phyloP scores from a whole-genome alignment of 1,140 invertebrate species.

The Drosophila willistoni region DNA sequence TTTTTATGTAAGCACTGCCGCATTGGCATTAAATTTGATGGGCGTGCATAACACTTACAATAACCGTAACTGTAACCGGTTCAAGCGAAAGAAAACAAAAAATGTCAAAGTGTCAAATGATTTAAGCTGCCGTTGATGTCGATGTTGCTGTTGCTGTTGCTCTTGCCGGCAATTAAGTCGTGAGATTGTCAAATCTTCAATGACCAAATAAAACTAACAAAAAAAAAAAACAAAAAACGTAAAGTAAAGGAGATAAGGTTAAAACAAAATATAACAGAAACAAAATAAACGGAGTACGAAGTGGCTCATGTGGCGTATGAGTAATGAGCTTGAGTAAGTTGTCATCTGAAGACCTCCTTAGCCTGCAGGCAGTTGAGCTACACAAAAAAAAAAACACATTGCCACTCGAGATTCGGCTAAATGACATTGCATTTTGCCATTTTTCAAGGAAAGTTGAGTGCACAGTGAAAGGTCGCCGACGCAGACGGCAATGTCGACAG shows the following conservation, averaged over 20 bases:
- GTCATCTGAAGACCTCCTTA: constrained; percentile 8
- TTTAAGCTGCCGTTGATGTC: constrained; percentile 43
- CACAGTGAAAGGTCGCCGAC: constrained; percentile 36
- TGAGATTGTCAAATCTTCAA: constrained; percentile 42
- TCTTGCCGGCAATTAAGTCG: constrained; percentile 53
- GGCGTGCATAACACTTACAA: constrained; percentile 46
- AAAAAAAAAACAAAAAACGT: constrained; percentile 40
- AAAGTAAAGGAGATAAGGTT: constrained; percentile 36
- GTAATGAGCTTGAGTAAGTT: constrained; percentile 21
- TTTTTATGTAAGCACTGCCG: constrained; percentile 69
- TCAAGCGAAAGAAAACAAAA: constrained; percentile 39
- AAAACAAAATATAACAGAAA: constrained; percentile 16
- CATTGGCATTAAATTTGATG: constrained; percentile 56
- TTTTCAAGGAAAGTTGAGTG: constrained; percentile 22
- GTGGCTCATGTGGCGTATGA: constrained; percentile 34
- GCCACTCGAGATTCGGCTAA: constrained; percentile 5
- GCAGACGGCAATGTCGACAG: constrained; percentile 1
- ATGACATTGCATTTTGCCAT: constrained; percentile 47
- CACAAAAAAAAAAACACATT: not conserved
- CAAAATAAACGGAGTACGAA: constrained; percentile 10
- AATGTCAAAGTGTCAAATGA: constrained; percentile 64
- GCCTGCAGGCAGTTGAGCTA: not conserved
- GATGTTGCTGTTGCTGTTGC: not conserved
- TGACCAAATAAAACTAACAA: constrained; percentile 33
- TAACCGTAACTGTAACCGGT: constrained; percentile 45